Conservation (phyloP, 2,113 vertebrate species). For the Eretmochelys imbricata region DNA sequence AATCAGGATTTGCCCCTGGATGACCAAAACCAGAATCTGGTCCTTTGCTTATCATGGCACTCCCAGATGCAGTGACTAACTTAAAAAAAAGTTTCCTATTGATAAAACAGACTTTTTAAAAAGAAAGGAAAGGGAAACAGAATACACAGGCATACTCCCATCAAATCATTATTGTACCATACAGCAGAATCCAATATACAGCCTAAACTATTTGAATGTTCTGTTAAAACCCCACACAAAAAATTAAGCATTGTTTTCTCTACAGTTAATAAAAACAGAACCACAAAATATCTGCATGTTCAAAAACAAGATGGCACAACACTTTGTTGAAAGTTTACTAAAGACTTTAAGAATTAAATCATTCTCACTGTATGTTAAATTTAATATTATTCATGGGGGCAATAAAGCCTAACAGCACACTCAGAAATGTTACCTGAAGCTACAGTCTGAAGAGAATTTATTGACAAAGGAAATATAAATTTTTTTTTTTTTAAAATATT, state of each 20-base stretch:
- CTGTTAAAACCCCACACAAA: too few species aligned
- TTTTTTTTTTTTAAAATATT: neutral
- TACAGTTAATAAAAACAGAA: neutral
- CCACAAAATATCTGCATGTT: neutral
- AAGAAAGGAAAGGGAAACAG: neutral
- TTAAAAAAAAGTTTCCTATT: neutral
- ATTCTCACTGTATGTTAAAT: neutral
- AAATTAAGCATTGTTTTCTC: too few species aligned
- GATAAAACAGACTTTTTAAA: neutral
- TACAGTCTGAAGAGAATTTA: neutral
- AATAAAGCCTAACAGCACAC: neutral
- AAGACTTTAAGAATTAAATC: neutral
- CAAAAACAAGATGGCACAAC: neutral
- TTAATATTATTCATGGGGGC: too few species aligned
- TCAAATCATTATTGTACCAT: neutral
- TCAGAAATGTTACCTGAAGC: neutral
- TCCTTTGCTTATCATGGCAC: neutral
- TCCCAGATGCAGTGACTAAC: neutral
- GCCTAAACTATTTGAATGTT: neutral
- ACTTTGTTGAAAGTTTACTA: neutral
- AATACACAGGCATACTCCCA: neutral
- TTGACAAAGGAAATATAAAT: neutral
- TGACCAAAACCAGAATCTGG: conserved; percentile 18
- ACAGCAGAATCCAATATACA: neutral
- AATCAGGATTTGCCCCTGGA: neutral